Percentiles rank a stretch among this genome's conserved stretches.
These are phyloP conservation scores for Ophion obscuratus DNA, from an alignment of 2,888 invertebrate species.

Conservation along the genomic window DNA sequence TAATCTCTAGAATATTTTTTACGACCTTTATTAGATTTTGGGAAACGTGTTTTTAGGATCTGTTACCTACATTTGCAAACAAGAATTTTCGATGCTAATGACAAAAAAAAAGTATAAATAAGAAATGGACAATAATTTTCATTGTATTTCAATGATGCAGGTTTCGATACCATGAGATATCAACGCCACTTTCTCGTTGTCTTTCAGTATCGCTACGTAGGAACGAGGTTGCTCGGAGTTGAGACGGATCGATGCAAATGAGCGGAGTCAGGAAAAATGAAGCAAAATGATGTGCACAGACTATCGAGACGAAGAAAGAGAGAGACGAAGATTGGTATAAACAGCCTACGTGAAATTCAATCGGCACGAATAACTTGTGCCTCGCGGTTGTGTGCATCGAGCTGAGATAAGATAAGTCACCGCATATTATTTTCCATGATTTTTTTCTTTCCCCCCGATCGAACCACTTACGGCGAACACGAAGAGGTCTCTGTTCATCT, in stretches of 20 bases:
- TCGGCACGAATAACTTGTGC: slow-evolving; percentile 46
- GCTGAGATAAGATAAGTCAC: slow-evolving; percentile 56
- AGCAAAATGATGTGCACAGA: neutral
- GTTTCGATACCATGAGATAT: neutral
- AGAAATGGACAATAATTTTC: neutral
- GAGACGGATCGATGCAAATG: neutral
- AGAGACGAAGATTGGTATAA: neutral
- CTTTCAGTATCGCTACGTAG: neutral
- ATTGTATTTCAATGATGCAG: neutral
- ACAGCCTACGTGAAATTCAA: slow-evolving; percentile 52
- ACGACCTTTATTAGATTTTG: too few relatives aligned
- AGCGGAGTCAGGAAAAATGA: slow-evolving; percentile 30
- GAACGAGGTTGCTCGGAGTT: neutral
- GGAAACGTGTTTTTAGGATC: too few relatives aligned
- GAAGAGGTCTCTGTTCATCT: slow-evolving; percentile 46
- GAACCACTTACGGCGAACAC: slow-evolving; percentile 8
- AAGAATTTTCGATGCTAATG: too few relatives aligned
- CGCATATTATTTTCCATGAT: slow-evolving; percentile 15
- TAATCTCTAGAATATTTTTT: too few relatives aligned
- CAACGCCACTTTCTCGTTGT: neutral
- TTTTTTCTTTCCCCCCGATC: neutral
- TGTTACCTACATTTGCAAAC: too few relatives aligned
- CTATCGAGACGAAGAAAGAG: neutral
- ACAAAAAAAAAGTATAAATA: neutral
- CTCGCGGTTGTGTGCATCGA: slow-evolving; percentile 35